Base-by-base conservation (phyloP, 2,888 invertebrate species). In the Diarsia dahlii region DNA sequence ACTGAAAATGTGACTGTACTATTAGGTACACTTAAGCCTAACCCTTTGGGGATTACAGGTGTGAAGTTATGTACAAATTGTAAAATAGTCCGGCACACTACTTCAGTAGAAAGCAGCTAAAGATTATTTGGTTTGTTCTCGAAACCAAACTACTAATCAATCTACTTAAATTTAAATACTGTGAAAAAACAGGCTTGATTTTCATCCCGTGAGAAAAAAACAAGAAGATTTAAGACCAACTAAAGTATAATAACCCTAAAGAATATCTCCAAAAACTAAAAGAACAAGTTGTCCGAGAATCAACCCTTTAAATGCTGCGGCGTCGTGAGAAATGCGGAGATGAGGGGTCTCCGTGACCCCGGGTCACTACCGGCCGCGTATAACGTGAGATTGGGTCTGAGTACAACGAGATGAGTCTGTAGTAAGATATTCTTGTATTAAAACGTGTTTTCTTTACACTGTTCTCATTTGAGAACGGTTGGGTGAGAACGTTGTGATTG, bases 281-380 rank as follows among this genome's bases (percentile, higher is more conserved):
- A 76, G 76, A 89, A 87, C 87, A 63, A 71, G 90, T 89, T 89
- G 23, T 58, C 63, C 76, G 76, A 87, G 88, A 88, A 83, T 82
- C 83, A 92, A 92, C 92, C 90, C 91, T 90, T 91, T 87, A 83
- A 86, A 93, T 90, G 91, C 93, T 94, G 93, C 82, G 87, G 78
- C 75, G 63, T 84, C 92, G 92, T 93, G 94, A 91, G 94, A 94
- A 93, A 89, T 71, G 78, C 80, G 46, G 84, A 90, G 89, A 90
- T 89, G 87, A 84, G 85, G 90, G 93, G 94, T 92, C 88, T 87
- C 80, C 84, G 84, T 92, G 94, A 95, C 94, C 94, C 88, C 48
- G 89, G 94, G 92, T 94, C 93, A 92, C 80, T 84, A 89, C 88
- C 87, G 89, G 84, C 81, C 84, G 67, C 75, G 77, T 60, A 72